A percentile compares a stretch with the other conserved stretches of the same genome.
Evolutionary conservation across 2,888 invertebrate genomes (phyloP).

Genomic region (Dichetophora obliterata): DNA sequence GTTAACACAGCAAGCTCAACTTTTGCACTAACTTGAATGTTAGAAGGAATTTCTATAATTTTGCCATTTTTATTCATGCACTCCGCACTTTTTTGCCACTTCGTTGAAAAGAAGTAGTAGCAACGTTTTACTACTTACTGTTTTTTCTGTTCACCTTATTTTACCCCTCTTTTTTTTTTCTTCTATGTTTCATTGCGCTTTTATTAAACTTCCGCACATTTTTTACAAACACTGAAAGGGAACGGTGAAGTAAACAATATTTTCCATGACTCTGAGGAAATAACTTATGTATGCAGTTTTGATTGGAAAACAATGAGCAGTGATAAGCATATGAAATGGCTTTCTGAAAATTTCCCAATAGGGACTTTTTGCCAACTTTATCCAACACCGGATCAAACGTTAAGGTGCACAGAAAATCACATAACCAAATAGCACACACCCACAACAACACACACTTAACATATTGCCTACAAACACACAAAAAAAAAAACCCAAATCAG

Average conservation of each 20-base stretch:
- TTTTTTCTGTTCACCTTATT: too few relatives aligned
- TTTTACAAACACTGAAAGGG: slow-evolving; percentile 2
- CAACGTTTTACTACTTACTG: background rate
- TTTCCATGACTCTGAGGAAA: slow-evolving; percentile 12
- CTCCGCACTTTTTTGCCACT: background rate
- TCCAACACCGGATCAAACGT: background rate
- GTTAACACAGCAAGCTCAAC: too few relatives aligned
- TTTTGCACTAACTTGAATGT: background rate
- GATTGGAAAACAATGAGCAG: slow-evolving; percentile 36
- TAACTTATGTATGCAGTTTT: slow-evolving; percentile 29
- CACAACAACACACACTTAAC: background rate
- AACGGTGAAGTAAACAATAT: slow-evolving; percentile 5
- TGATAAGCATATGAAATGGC: slow-evolving; percentile 35
- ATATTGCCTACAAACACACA: too few relatives aligned
- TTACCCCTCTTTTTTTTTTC: background rate
- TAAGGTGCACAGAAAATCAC: too few relatives aligned
- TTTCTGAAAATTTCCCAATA: slow-evolving; percentile 26
- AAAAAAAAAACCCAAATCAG: too few relatives aligned
- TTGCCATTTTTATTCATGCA: slow-evolving; percentile 23
- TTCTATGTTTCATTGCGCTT: background rate
- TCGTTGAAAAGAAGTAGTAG: background rate
- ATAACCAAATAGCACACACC: background rate
- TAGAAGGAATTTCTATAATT: slow-evolving; percentile 28
- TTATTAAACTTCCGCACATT: slow-evolving; percentile 14
- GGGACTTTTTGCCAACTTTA: background rate